A percentile compares a stretch with the other conserved stretches of the same genome.
These are phyloP conservation scores for Solea senegalensis DNA, from an alignment of 2,113 vertebrate genomes.

Conservation along the genomic window DNA sequence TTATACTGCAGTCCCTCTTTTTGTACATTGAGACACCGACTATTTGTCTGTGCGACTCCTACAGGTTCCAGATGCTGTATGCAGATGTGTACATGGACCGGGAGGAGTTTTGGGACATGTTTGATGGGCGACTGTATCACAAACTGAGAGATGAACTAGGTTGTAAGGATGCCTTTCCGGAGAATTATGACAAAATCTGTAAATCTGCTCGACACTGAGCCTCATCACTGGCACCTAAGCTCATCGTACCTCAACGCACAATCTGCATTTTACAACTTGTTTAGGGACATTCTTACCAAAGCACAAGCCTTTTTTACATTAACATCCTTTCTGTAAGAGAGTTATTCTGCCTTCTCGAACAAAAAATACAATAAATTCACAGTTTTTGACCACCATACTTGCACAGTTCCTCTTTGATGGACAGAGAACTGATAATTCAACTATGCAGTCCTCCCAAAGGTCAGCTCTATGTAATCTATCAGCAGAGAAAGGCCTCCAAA, in stretches of 20 bases:
- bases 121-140: slow-evolving; percentile 92
- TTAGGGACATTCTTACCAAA: not conserved
- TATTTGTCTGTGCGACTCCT: not conserved
- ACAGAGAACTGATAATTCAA: no score
- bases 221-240: slow-evolving; percentile 65
- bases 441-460: no score
- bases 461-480: no score
- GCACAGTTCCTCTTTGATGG: no score
- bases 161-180: slow-evolving; percentile 93
- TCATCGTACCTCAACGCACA: not conserved
- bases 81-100: slow-evolving; percentile 97
- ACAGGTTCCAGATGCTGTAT: slow-evolving; percentile 98
- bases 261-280: not conserved
- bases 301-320: not conserved
- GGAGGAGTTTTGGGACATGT: slow-evolving; percentile 99
- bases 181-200: slow-evolving; percentile 98
- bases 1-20: not conserved
- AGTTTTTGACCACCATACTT: no score
- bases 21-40: not conserved
- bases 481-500: no score
- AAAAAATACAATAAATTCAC: no score
- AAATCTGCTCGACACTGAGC: slow-evolving; percentile 94
- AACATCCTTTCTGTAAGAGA: no score
- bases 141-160: slow-evolving; percentile 88
- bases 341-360: no score